Conservation (phyloP, 1,140 invertebrate genomes). For the Whitmania pigra region DNA sequence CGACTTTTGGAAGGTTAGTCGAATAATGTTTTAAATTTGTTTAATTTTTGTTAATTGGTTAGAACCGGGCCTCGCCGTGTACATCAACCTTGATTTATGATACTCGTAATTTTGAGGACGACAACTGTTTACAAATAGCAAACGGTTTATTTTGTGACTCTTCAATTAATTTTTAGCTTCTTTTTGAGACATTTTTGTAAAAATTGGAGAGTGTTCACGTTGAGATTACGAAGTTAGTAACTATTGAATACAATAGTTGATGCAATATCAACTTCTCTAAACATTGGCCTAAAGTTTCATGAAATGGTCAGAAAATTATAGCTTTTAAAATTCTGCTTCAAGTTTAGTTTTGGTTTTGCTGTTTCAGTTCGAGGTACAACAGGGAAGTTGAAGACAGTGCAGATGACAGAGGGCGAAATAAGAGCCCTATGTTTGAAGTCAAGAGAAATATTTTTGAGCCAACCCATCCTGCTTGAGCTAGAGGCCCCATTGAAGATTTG, state of each 20-base stretch:
- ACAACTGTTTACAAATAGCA: too few relatives aligned
- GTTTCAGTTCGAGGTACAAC: constrained; percentile 2
- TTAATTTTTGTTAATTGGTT: too few relatives aligned
- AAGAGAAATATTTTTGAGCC: constrained; percentile 95
- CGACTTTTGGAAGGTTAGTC: constrained; percentile 75
- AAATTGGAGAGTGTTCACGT: too few relatives aligned
- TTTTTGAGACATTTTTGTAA: too few relatives aligned
- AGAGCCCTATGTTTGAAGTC: constrained; percentile 49
- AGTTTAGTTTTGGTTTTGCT: neutral
- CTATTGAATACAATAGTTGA: neutral
- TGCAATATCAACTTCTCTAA: neutral
- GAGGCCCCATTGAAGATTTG: constrained; percentile 99
- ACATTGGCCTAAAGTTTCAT: neutral
- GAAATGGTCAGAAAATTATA: neutral
- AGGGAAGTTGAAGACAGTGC: constrained; percentile 39
- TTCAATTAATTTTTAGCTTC: too few relatives aligned
- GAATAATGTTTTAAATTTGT: constrained; percentile 13
- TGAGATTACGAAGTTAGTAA: too few relatives aligned
- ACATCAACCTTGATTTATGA: too few relatives aligned
- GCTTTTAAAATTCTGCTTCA: too few relatives aligned
- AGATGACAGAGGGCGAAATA: constrained; percentile 48
- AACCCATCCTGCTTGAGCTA: constrained; percentile 92
- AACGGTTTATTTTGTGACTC: too few relatives aligned
- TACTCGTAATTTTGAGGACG: too few relatives aligned
- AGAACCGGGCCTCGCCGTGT: too few relatives aligned